phyloP scores from a whole-genome alignment of 2,797 vertebrate genomes.

The Microhierax caerulescens region DNA sequence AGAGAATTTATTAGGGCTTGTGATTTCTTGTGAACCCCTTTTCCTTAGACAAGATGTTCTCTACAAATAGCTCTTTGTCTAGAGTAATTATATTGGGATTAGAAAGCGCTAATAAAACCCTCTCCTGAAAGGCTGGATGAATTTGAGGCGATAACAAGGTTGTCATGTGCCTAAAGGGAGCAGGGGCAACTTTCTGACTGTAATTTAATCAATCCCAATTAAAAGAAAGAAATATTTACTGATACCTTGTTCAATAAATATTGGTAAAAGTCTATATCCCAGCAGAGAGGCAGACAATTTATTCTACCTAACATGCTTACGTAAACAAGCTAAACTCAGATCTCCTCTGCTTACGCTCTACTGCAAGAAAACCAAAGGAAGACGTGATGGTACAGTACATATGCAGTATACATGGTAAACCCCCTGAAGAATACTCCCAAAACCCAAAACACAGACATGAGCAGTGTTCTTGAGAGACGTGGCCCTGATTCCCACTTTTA shows the following conservation, averaged over 20 bases:
- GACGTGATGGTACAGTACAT: neutral
- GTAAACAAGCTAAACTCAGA: neutral
- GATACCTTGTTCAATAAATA: constrained; percentile 26
- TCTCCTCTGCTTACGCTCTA: neutral
- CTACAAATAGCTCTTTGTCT: constrained; percentile 48
- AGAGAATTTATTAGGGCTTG: constrained; percentile 32
- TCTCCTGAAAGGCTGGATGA: constrained; percentile 63
- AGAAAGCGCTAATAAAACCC: constrained; percentile 68
- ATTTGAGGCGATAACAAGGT: constrained; percentile 70
- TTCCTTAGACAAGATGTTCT: constrained; percentile 42
- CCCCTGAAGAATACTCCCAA: neutral
- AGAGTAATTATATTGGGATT: constrained; percentile 75
- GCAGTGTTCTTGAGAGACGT: neutral
- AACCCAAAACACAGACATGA: neutral
- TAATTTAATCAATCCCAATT: constrained; percentile 66
- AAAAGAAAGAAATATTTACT: constrained; percentile 62
- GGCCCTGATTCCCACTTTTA: neutral
- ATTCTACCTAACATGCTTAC: neutral
- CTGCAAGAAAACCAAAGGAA: neutral
- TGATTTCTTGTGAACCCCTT: constrained; percentile 36
- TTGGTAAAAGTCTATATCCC: constrained; percentile 23
- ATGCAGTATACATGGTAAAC: neutral
- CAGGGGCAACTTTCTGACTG: constrained; percentile 38
- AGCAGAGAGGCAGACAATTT: neutral
- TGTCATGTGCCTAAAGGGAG: constrained; percentile 48